phyloP scores from a whole-genome alignment of 2,113 vertebrate species.

The Emydura subglobosa region DNA sequence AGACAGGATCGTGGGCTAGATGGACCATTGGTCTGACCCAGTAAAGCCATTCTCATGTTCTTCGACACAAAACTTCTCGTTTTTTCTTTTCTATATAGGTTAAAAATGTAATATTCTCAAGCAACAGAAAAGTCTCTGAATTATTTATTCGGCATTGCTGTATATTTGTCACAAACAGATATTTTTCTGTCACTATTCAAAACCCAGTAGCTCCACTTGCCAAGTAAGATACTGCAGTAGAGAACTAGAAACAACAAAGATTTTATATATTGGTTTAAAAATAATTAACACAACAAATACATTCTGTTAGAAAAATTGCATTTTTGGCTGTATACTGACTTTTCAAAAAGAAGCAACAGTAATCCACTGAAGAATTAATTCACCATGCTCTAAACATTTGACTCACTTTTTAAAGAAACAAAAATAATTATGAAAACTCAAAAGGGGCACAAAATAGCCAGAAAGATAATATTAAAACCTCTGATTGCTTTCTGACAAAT shows the following conservation, averaged over 20 bases:
- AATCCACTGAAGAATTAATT: conserved; percentile 56
- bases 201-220: neutral
- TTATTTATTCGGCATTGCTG: neutral
- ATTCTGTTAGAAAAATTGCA: conserved; percentile 39
- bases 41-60: neutral
- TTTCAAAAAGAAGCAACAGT: neutral
- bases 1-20: neutral
- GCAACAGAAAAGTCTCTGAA: neutral
- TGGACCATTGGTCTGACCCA: neutral
- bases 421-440: conserved; percentile 68
- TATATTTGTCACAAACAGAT: neutral
- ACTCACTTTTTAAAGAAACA: conserved; percentile 63
- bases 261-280: conserved; percentile 4
- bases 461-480: conserved; percentile 20
- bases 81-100: neutral
- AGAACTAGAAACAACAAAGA: conserved; percentile 9
- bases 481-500: conserved; percentile 31
- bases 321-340: conserved; percentile 41
- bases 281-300: conserved; percentile 45
- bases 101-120: neutral
- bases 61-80: neutral
- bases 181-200: neutral
- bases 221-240: neutral
- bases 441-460: conserved; percentile 22
- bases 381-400: conserved; percentile 34